Conservation (phyloP, 2,888 invertebrate species). For the Meteorus colon region DNA sequence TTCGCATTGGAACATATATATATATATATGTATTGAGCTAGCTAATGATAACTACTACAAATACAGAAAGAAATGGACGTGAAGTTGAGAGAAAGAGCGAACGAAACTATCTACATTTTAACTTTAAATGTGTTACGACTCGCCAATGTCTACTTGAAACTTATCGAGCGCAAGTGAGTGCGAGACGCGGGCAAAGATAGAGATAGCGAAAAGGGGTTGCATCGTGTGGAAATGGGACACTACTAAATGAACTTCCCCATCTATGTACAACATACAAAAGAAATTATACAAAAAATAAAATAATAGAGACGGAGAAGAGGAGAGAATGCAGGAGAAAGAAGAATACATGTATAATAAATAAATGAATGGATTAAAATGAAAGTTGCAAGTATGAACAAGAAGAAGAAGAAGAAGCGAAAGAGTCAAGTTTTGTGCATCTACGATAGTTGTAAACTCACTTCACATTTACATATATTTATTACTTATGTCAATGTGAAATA, state of each 20-base stretch:
- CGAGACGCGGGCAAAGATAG: not conserved
- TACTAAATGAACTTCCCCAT: not conserved
- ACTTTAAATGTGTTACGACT: constrained; percentile 13
- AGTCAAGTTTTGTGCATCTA: not conserved
- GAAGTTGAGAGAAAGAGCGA: not conserved
- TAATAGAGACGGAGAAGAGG: not conserved
- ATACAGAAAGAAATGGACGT: not conserved
- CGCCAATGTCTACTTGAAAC: constrained; percentile 16
- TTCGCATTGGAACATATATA: not conserved
- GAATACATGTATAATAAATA: not conserved
- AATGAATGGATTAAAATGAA: not conserved
- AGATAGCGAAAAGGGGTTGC: not conserved
- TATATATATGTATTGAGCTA: not conserved
- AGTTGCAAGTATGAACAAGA: not conserved
- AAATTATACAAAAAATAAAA: not conserved
- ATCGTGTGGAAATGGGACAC: constrained; percentile 11
- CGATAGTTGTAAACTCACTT: constrained; percentile 10
- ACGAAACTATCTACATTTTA: not conserved
- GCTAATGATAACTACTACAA: constrained; percentile 13
- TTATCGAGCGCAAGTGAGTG: not conserved
- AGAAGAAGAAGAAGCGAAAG: not conserved
- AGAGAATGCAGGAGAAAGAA: not conserved
- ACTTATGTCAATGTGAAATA: not conserved
- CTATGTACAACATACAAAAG: not conserved
- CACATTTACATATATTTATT: not conserved